Evolutionary conservation across 2,797 vertebrate species (phyloP), one percentile per base, ranked within the genome.

Genomic region (Holocentrus rufus): DNA sequence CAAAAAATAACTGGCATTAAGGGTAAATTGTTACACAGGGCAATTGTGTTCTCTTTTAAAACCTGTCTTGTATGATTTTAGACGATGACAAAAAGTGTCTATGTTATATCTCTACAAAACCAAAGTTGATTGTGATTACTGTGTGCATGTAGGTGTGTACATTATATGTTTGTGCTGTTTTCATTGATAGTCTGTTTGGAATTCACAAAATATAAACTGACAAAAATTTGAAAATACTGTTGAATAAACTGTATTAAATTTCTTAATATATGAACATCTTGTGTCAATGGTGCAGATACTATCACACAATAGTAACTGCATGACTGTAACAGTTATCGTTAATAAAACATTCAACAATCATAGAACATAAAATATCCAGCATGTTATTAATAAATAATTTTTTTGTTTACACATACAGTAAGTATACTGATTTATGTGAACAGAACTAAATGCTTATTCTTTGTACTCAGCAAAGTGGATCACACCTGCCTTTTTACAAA

Each of bases 61-160:
- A 84, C 15, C 62, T 50, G 61, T 30, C 79, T 65, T 90, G 81
- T 87, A 76, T 47, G 30, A 77, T 23, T 79, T 88, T 74, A 82
- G 62, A 49, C 36, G 55, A 36, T 65, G 81, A 69, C 11, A 77
- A 73, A 70, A 82, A 58, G 3, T 56, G 30, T 79, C 20, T 78
- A 52, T 65, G 88, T 88, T 86, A 90, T 90, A 92, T 72, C 27
- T 81, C 60, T 81, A 71, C 50, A 31, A 79, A 82, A 65, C 39
- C 59, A 18, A 81, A 60, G 17, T 2, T 61, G 31, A 72, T 39
- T 75, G 50, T 87, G 15, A 6, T 36, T 60, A 20, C 15, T 85
- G 58, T 85, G 57, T 75, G 22, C 59, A 75, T 44, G 54, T 18
- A 55, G 1, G 2, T n/a, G 18, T 74, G 39, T 55, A 34, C 61